Evolutionary conservation across 2,797 vertebrate genomes (phyloP), one percentile per base, ranked within the genome.

Genomic region (Cyprinella venusta): DNA sequence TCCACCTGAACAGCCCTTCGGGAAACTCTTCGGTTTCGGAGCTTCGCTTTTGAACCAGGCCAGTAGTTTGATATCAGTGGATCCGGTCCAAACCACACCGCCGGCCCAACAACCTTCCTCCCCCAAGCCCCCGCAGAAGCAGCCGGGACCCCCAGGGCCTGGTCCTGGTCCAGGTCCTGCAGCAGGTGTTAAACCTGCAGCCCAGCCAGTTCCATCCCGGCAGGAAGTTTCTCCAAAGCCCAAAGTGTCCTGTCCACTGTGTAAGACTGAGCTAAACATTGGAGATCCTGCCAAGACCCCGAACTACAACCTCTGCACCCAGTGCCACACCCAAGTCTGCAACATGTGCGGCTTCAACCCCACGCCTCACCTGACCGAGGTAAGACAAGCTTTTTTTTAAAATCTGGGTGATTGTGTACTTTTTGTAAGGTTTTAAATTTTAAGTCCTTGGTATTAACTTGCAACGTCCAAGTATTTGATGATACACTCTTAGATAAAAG

Each of bases 321-420:
- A 96, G 91, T 99, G 98, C 92, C 94, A 90, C 86, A 94, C 95
- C 76, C 96, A 97, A 92, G 98, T 99, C 94, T 99, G 98, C 96
- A 98, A 97, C 93, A 94, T 97, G 94, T 99, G 98, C 86, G 98
- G 98, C 91, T 99, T 99, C 94, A 99, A 99, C 92, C 98, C 98
- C n/a, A 96, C 97, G 0, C 98, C 98, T 84, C 97, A 99, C 86
- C 92, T 99, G 81, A 93, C 96, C 5, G 96, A 99, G 97, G 98
- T 99, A 97, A 97, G 96, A 82, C 15, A 59, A n/a, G 16, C 19
- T 12, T 50, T 4, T 36, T 12, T 24, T 30, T 15, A 26, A 6
- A 6, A 18, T 52, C 6, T 38, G 24, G n/a, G 3, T 5, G 56
- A 40, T 59, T 71, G 3, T 71, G 42, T 19, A 63, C 21, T 63